Conservation (phyloP, 2,113 vertebrate species). For the Arvicanthis niloticus region DNA sequence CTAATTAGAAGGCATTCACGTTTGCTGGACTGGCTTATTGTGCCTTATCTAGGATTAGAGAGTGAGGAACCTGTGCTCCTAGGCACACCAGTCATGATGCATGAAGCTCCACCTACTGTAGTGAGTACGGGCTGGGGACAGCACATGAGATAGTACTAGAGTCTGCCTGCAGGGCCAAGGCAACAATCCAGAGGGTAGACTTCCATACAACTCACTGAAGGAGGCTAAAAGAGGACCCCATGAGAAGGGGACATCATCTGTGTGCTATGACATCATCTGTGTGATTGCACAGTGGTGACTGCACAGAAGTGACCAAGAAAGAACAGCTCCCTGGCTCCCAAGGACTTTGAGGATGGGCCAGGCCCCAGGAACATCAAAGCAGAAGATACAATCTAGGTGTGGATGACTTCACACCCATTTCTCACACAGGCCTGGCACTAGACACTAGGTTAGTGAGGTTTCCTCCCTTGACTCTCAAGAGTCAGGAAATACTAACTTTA, state of each 20-base stretch:
- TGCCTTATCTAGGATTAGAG: fast-evolving
- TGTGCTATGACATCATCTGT: neutral
- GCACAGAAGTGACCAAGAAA: neutral
- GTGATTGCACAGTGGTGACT: neutral
- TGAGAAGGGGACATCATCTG: neutral
- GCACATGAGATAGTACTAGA: neutral
- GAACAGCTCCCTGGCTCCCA: neutral
- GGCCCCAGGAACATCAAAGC: neutral
- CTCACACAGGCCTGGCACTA: neutral
- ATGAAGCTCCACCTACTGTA: fast-evolving
- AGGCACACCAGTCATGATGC: neutral
- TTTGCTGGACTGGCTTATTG: neutral
- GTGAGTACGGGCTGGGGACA: neutral
- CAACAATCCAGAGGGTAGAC: neutral
- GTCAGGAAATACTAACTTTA: neutral
- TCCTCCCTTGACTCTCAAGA: neutral
- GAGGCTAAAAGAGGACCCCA: neutral
- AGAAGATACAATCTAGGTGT: neutral
- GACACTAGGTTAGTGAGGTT: neutral
- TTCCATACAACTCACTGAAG: neutral
- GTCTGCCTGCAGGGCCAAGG: neutral
- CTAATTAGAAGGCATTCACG: neutral
- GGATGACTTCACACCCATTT: neutral
- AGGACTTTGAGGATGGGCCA: neutral
- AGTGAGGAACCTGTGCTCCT: fast-evolving